Conservation (phyloP, 1,140 invertebrate species). For the Drosophila tropicalis region DNA sequence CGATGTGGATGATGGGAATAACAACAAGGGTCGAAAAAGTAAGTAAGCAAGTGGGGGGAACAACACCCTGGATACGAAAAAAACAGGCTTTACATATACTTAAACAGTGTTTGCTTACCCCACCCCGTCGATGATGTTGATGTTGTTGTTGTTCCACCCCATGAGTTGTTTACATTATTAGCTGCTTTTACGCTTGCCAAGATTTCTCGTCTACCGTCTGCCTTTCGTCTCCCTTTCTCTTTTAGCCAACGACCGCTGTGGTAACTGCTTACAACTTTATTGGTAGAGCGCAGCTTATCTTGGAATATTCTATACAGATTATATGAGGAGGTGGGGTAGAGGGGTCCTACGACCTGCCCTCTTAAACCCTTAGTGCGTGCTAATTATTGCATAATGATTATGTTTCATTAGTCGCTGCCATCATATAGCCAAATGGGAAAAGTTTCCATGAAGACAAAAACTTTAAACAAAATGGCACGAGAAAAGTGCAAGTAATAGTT, state of each 20-base stretch:
- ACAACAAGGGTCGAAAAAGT: not conserved
- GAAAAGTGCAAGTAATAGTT: conserved; percentile 73
- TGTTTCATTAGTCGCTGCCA: conserved; percentile 63
- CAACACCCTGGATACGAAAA: conserved; percentile 6
- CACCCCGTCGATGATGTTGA: not conserved
- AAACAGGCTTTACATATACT: conserved; percentile 20
- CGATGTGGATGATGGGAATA: not conserved
- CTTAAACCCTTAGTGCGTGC: conserved; percentile 58
- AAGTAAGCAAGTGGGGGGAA: conserved; percentile 22
- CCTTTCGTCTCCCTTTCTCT: not conserved
- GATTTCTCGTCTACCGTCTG: conserved; percentile 41
- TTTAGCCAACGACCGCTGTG: not conserved
- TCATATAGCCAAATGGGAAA: conserved; percentile 42
- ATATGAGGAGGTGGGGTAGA: not conserved
- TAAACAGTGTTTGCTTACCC: conserved; percentile 15
- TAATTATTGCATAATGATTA: conserved; percentile 80
- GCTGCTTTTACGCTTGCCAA: conserved; percentile 62
- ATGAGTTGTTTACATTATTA: conserved; percentile 76
- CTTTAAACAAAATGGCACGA: conserved; percentile 47
- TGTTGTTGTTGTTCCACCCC: conserved; percentile 12
- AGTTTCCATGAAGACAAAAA: conserved; percentile 33
- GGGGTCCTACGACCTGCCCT: not conserved
- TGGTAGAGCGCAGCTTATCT: conserved; percentile 41
- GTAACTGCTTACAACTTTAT: conserved; percentile 48
- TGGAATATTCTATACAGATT: not conserved